Evolutionary conservation across 1,140 invertebrate species (phyloP), one percentile per base, ranked within the genome.

Genomic region (Pseudobourletiella spinata): DNA sequence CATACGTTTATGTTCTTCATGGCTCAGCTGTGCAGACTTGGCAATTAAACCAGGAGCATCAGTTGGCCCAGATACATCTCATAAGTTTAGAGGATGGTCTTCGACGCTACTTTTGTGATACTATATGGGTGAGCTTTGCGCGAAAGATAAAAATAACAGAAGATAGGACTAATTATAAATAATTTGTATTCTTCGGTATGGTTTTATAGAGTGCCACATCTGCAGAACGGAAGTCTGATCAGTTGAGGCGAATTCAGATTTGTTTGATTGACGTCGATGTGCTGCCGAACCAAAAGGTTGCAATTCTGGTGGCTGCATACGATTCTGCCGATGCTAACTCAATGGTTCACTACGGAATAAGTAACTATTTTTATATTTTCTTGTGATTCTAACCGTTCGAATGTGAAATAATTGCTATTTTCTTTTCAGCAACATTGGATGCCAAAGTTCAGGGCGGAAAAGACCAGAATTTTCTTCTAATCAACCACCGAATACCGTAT

Each of bases 11-110:
- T 68, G 82, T 88, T 46, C 74, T 88, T 11, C 82, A 83, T 44
- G 85, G 83, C 1, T 80, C 81, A 50, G 79, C 79, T 25, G 69
- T 88, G 14, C 86, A 88, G 72, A 86, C 84, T 71, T 88, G 86
- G 86, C 71, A 73, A 3, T 75, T 86, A 59, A 72, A 73, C 26
- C 70, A 74, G 3, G 76, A 78, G 11, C 66, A 72, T 15, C 62
- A 67, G 64, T 44, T 61, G 32, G 43, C 86, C 63, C 52, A 55
- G 22, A 72, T 84, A 44, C 84, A 81, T 69, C 81, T 86, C 61
- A 76, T 79, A 46, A 84, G 86, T 72, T 77, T 86, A 32, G 80
- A 82, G 32, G 77, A 80, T 56, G 74, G 81, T 48, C 75, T 86
- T 46, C 78, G 79, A 29, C 84, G 86, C 66, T 74, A 78, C 16